Evolutionary conservation across 2,797 vertebrate genomes (phyloP), one percentile per base, ranked within the genome.

Genomic region (Sebastes matsubarae): DNA sequence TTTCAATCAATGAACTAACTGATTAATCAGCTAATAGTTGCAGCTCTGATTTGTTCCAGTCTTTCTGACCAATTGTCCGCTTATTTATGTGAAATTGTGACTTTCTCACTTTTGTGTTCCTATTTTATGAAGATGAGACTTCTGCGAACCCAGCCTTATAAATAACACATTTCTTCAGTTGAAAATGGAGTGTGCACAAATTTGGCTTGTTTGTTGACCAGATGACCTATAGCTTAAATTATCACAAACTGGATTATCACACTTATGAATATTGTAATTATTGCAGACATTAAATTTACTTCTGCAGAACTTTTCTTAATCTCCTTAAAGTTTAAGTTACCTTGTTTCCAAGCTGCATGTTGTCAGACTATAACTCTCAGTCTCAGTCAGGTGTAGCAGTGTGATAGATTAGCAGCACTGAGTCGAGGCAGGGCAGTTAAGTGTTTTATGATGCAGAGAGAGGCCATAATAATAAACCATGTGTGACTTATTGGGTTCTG

Each of bases 391-490:
- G 81, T 78, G 88, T 69, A 79, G 83, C 81, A 18, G 70, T 1
- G 63, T 90, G 89, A 93, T 90, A 78, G 84, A 95, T 91, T 85
- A 85, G 89, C 78, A 79, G 84, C 71, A 60, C 76, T 29, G 80
- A 88, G 85, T 90, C 84, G 84, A 87, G 83, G 91, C 86, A 80
- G 83, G 71, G 81, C 89, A 88, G 84, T 90, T 90, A 91, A 94
- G 92, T 92, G 89, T 91, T 95, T 94, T 94, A 95, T 90, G 91
- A 92, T 84, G 88, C 91, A 81, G 81, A 50, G 74, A 80, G 84
- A 92, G 87, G 89, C 92, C 77, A 83, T 92, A 86, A 92, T 90
- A 93, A 93, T 94, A 94, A 94, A 95, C 81, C 77, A 82, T 82
- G 88, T 87, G 88, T 93, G 90, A 94, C 87, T 93, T 93, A 93